Base-by-base conservation (phyloP, 2,113 vertebrate species). In the Lampris incognitus region DNA sequence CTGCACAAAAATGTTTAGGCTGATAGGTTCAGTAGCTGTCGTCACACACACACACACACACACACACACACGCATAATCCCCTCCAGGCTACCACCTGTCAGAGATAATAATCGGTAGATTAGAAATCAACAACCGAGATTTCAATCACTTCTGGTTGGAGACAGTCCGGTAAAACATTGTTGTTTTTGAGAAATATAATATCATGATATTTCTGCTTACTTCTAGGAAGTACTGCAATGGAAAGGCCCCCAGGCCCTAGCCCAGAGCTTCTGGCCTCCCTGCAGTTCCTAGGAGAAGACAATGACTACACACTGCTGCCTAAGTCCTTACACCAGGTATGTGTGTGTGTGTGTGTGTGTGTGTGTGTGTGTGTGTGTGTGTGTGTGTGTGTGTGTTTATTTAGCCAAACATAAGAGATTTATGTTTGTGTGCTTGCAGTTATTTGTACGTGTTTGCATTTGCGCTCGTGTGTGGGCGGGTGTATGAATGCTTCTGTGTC, bases 311-410 rank as follows among this genome's bases (percentile, higher is more conserved):
- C 95, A 69, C 91, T 96, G 50, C 92, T 99, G 69, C 97, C 98
- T 24, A 91, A 96, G 49, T 96, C 94, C 63, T 94, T 99, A 76
- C 97, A 99, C 89, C 96, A 99, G 97, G 98, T 99, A 93, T 83
- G 59, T 85, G 50, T 66, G 42, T 69, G 11, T 39, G 37, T 66
- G 36, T 66, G 1, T 74, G 39, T 68, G 46, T 78, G 49, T 68
- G 63, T 68, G 9, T 41, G 49, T 61, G 56, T 74, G 59, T 38
- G 39, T 63, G 54, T 57, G 8, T 10, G 38, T 48, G n/a, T 4
- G 11, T n/a, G 36, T 48, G 60, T 41, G 48, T 58, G 8, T 55
- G 55, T 11, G 37, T 51, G 60, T 82, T 80, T 78, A 76, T 79
- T 80, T 86, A 79, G 79, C 50, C 24, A 44, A 24, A 74, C 42